phyloP scores from a whole-genome alignment of 2,113 vertebrate species.

The Podilymbus podiceps region DNA sequence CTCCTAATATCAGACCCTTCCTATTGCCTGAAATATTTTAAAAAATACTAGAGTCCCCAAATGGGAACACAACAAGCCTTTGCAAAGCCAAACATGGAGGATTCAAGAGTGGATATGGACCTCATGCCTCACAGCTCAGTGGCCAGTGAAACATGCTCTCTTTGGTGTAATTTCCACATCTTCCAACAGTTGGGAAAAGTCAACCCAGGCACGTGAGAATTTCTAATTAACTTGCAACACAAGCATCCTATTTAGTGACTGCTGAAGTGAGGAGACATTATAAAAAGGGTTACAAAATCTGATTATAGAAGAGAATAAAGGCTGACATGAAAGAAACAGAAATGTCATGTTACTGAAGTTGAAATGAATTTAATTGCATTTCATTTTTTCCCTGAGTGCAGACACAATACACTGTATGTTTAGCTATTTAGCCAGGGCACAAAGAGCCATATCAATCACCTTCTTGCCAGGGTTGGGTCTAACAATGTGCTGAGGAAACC shows the following conservation, averaged over 20 bases:
- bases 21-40: neutral
- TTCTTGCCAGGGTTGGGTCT: neutral
- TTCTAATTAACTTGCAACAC: constrained; percentile 42
- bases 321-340: constrained; percentile 54
- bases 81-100: neutral
- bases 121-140: neutral
- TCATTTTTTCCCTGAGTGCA: constrained; percentile 16
- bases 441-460: constrained; percentile 53
- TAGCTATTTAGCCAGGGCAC: constrained; percentile 45
- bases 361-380: constrained; percentile 58
- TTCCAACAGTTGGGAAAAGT: neutral
- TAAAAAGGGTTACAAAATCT: constrained; percentile 60
- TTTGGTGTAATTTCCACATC: too few relatives aligned
- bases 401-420: constrained; percentile 7
- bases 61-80: neutral
- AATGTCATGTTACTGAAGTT: constrained; percentile 46
- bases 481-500: constrained; percentile 18
- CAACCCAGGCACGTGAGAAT: neutral
- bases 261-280: constrained; percentile 43
- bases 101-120: neutral
- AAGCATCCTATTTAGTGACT: constrained; percentile 40
- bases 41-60: neutral
- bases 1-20: neutral
- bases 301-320: constrained; percentile 38
- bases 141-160: accelerated